phyloP scores from a whole-genome alignment of 35 echinoderm and acorn worm species.

The Ophiothrix spiculata region DNA sequence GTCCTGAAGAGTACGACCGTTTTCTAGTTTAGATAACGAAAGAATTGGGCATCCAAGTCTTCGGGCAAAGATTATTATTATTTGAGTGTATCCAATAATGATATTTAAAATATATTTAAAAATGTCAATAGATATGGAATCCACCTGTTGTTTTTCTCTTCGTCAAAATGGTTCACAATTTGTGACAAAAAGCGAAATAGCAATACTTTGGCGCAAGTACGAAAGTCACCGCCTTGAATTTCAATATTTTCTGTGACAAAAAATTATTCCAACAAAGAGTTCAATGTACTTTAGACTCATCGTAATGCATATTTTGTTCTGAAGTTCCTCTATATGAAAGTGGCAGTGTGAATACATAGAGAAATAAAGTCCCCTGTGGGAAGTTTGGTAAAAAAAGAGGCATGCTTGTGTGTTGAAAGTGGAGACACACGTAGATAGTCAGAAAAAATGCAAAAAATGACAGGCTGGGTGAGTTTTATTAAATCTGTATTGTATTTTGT shows the following conservation, averaged over 20 bases:
- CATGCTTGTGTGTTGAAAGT: background rate
- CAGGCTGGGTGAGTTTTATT: background rate
- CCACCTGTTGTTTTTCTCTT: background rate
- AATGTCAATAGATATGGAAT: too few species aligned
- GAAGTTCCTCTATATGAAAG: background rate
- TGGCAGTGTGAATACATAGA: background rate
- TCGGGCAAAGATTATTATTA: too few species aligned
- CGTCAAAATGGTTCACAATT: background rate
- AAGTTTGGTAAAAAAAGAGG: background rate
- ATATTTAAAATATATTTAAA: too few species aligned
- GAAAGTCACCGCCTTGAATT: background rate
- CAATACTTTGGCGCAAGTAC: background rate
- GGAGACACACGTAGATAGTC: background rate
- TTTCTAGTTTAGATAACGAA: too few species aligned
- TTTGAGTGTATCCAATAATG: too few species aligned
- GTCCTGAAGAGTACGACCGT: too few species aligned
- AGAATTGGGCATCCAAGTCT: too few species aligned
- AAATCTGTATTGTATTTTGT: background rate
- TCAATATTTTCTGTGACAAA: background rate
- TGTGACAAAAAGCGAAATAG: background rate
- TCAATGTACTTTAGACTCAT: background rate
- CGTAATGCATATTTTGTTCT: conserved; percentile 9
- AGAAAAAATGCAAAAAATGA: conserved; percentile 1
- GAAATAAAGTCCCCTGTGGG: background rate
- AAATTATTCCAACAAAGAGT: background rate